Conservation (phyloP, 2,797 vertebrate genomes). For the Loris lydekkerianus region DNA sequence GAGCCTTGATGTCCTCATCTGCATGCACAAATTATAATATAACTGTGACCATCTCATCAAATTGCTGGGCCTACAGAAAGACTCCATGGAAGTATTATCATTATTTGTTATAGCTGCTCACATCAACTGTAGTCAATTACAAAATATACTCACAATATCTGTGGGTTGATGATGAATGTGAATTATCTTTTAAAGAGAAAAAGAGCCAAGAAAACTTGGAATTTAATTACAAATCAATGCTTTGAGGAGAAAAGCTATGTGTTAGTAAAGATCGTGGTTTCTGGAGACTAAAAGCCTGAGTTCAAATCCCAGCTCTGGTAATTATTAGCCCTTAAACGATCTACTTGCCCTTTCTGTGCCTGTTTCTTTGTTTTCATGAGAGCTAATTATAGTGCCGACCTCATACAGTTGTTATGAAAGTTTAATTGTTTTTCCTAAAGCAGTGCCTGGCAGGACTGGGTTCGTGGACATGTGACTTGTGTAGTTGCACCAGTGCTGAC, state of each 20-base stretch:
- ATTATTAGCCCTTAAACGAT: slow-evolving; percentile 47
- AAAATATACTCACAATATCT: not conserved
- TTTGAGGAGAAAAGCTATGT: not conserved
- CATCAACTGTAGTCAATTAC: not conserved
- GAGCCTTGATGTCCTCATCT: not conserved
- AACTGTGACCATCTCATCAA: not conserved
- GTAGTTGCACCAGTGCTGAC: fast-evolving
- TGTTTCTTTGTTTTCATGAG: slow-evolving; percentile 28
- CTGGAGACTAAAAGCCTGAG: not conserved
- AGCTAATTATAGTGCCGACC: not conserved
- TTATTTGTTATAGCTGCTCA: slow-evolving; percentile 2
- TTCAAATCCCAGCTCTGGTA: slow-evolving; percentile 43
- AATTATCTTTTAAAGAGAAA: not conserved
- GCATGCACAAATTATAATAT: not conserved
- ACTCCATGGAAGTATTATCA: not conserved
- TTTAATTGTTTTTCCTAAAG: slow-evolving; percentile 56
- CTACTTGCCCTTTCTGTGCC: slow-evolving; percentile 38
- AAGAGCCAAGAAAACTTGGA: slow-evolving; percentile 1
- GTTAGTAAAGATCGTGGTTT: slow-evolving; percentile 3
- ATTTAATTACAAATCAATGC: slow-evolving; percentile 10
- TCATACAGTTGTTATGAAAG: not conserved
- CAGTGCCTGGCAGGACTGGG: not conserved
- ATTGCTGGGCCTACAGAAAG: not conserved
- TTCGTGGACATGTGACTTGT: not conserved
- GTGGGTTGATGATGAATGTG: not conserved